Percentiles rank a stretch among this genome's conserved stretches.
Evolutionary conservation across 2,888 invertebrate species (phyloP).

Genomic region (Julus scanicus): DNA sequence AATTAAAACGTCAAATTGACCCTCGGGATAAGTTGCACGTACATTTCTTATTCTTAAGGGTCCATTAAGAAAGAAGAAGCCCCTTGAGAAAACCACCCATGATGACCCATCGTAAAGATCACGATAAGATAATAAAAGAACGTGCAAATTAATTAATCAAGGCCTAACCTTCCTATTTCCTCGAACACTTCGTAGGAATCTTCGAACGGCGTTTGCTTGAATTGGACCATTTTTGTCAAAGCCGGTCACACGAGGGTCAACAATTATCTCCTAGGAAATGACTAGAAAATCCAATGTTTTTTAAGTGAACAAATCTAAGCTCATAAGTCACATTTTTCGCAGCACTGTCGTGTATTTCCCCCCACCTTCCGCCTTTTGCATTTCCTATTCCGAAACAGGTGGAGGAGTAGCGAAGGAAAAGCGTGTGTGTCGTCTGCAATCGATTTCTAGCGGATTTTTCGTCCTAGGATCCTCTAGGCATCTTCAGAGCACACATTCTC

Average conservation of each 20-base stretch:
- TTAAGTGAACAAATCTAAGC: background rate
- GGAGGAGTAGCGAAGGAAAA: background rate
- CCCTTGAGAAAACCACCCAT: too few relatives aligned
- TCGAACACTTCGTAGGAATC: slow-evolving; percentile 70
- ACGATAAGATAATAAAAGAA: background rate
- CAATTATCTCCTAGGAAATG: background rate
- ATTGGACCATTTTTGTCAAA: slow-evolving; percentile 57
- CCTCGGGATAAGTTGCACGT: too few relatives aligned
- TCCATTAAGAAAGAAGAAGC: too few relatives aligned
- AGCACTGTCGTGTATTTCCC: background rate
- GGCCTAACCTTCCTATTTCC: slow-evolving; percentile 71
- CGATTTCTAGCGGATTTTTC: slow-evolving; percentile 26
- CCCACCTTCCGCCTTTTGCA: background rate
- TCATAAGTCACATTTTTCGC: slow-evolving; percentile 22
- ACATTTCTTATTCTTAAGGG: too few relatives aligned
- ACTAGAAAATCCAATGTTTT: background rate
- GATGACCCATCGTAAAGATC: too few relatives aligned
- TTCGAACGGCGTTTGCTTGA: slow-evolving; percentile 70
- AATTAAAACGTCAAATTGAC: too few relatives aligned
- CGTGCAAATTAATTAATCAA: background rate
- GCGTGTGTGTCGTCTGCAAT: background rate
- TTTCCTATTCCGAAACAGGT: background rate
- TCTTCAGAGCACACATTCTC: background rate
- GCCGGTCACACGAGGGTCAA: background rate
- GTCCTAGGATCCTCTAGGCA: background rate